Conservation (phyloP, 2,113 vertebrate genomes). For the Cricetomys ansorgei region DNA sequence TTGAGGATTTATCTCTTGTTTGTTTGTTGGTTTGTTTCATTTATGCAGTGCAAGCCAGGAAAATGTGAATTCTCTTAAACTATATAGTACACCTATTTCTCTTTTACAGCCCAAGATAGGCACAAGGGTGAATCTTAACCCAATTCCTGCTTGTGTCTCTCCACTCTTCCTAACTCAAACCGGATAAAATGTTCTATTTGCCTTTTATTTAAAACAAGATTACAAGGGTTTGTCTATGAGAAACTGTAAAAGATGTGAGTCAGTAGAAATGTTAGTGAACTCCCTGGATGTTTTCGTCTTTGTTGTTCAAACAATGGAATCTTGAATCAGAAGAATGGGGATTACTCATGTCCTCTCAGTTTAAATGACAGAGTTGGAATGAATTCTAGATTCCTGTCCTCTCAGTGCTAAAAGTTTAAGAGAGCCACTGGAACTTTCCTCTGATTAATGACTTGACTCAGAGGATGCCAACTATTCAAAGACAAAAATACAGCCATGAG, state of each 20-base stretch:
- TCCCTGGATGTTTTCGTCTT: not conserved
- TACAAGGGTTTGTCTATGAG: not conserved
- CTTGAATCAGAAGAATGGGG: not conserved
- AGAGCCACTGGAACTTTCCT: not conserved
- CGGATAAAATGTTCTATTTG: not conserved
- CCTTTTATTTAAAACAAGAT: not conserved
- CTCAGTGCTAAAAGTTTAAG: not conserved
- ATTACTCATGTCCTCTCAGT: not conserved
- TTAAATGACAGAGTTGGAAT: not conserved
- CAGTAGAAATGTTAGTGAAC: not conserved
- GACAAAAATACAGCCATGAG: constrained; percentile 32
- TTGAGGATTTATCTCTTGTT: not conserved
- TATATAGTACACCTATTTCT: not conserved
- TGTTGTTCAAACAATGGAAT: not conserved
- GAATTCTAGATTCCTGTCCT: constrained; percentile 21
- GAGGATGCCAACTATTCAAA: constrained; percentile 10
- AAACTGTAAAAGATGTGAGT: not conserved
- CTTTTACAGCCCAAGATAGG: not conserved
- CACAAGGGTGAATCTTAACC: not conserved
- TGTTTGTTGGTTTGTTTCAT: not conserved
- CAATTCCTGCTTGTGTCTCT: not conserved
- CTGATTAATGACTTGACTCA: constrained; percentile 4
- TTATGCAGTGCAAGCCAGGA: not conserved
- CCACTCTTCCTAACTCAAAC: constrained; percentile 8
- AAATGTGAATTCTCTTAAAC: not conserved